phyloP scores from a whole-genome alignment of 2,113 vertebrate species.

The Sander vitreus region DNA sequence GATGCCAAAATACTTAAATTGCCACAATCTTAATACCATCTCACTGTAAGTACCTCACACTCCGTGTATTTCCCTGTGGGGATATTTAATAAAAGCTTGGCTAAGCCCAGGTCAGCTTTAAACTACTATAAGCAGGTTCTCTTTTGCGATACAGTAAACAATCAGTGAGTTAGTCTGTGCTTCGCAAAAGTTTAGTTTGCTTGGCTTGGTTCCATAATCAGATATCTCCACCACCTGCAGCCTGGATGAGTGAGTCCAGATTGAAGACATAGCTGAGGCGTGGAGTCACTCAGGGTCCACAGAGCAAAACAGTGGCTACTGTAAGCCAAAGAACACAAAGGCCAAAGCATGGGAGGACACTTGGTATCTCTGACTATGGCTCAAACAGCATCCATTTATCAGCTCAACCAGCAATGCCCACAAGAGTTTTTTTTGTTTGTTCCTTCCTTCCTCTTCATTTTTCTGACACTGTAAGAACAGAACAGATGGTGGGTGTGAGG shows the following conservation, averaged over 20 bases:
- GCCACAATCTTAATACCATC: background rate
- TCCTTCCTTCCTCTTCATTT: conserved; percentile 14
- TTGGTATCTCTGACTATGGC: conserved; percentile 34
- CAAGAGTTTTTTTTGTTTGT: background rate
- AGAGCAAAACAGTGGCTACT: conserved; percentile 37
- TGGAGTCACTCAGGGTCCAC: conserved; percentile 19
- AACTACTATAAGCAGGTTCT: background rate
- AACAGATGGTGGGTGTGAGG: conserved; percentile 45
- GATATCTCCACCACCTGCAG: conserved; percentile 37
- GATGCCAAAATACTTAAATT: background rate
- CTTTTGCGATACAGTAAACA: background rate
- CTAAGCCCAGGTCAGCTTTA: background rate
- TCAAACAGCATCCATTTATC: conserved; percentile 22
- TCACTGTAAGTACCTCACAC: background rate
- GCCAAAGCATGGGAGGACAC: conserved; percentile 17
- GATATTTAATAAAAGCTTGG: background rate
- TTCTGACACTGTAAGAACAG: conserved; percentile 5
- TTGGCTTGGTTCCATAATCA: conserved; percentile 19
- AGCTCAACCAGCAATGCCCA: conserved; percentile 10
- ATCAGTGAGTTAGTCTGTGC: background rate
- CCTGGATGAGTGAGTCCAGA: conserved; percentile 29
- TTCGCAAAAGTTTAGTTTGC: background rate
- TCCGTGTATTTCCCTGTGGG: background rate
- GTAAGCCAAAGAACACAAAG: conserved; percentile 10
- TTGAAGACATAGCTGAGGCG: conserved; percentile 31